Evolutionary conservation across 2,888 invertebrate species (phyloP), one percentile per base, ranked within the genome.

Genomic region (Spicauda simplicius): DNA sequence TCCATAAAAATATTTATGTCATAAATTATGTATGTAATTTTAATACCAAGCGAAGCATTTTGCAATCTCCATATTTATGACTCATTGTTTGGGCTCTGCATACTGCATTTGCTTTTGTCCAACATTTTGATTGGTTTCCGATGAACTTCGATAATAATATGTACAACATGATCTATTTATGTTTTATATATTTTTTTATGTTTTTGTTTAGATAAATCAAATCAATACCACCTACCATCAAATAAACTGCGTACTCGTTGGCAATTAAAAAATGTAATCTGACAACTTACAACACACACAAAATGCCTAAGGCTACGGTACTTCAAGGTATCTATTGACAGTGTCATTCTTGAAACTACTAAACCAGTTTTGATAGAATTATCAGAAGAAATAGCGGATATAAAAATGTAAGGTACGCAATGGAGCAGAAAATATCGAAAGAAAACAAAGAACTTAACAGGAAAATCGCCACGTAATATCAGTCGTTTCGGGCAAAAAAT

Each of bases 41-140:
- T 55, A 66, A 66, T 60, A 55, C 45, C 53, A 57, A 52, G 55
- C 59, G 63, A 62, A 65, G 62, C 65, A 52, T 79, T 76, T 78
- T 73, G 71, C 76, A 75, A 83, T 80, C 74, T 76, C 71, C 77
- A 81, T 82, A 79, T 77, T 76, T 73, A 71, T 68, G 72, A 76
- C 79, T 79, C 75, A 71, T 75, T 72, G 72, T 77, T 78, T 77
- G 75, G 73, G 67, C 70, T 72, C 69, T 72, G 68, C 71, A 74
- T 71, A 72, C 71, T 59, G 58, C 58, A 59, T 52, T 57, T 53
- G 37, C 48, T 48, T 48, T 16, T 48, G 48, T 48, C 11, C 48
- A 16, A 16, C 16, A 48, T 48, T 48, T 48, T 48, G 16, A 48
- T 48, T 48, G 48, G 48, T 48, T 48, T 48, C 48, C 48, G 48